Evolutionary conservation across 1,140 invertebrate species (phyloP).

Genomic region (Dendrolimus kikuchii): DNA sequence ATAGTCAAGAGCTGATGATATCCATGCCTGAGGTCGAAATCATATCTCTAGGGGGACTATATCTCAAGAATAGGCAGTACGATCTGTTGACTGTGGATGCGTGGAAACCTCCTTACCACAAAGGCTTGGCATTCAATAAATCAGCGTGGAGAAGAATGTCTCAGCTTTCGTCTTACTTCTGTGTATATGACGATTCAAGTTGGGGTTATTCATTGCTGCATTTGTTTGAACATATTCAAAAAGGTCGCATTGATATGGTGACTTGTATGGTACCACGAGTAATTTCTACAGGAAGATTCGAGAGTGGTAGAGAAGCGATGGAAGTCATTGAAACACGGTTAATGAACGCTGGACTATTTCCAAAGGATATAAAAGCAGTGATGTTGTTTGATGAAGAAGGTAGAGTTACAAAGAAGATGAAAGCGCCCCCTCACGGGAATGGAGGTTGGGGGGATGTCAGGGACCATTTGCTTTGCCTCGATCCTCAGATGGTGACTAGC

Average conservation of each 20-base stretch:
- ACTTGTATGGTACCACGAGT: conserved; percentile 19
- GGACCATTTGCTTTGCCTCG: conserved; percentile 24
- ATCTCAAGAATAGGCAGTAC: conserved; percentile 11
- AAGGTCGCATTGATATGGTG: conserved; percentile 18
- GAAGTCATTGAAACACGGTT: conserved; percentile 3
- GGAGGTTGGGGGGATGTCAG: conserved; percentile 28
- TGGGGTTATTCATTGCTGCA: conserved; percentile 33
- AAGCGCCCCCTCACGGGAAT: conserved; percentile 8
- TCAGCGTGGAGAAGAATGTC: conserved; percentile 86
- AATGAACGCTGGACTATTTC: conserved; percentile 8
- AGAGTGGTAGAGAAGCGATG: conserved; percentile 6
- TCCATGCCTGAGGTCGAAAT: conserved; percentile 28
- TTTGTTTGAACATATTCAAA: conserved; percentile 15
- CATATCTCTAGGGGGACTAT: conserved; percentile 23
- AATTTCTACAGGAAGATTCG: conserved; percentile 13
- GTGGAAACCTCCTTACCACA: conserved; percentile 25
- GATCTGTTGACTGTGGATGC: conserved; percentile 20
- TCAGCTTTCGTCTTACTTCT: conserved; percentile 88
- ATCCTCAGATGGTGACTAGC: conserved; percentile 12
- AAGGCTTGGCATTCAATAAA: conserved; percentile 90
- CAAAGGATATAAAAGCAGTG: conserved; percentile 15
- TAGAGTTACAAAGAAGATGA: conserved; percentile 5
- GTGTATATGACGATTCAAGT: conserved; percentile 84
- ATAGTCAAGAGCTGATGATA: conserved; percentile 64
- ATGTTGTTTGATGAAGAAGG: conserved; percentile 16